Conservation (phyloP, 2,888 invertebrate genomes). For the Cremastobaeus sp. region DNA sequence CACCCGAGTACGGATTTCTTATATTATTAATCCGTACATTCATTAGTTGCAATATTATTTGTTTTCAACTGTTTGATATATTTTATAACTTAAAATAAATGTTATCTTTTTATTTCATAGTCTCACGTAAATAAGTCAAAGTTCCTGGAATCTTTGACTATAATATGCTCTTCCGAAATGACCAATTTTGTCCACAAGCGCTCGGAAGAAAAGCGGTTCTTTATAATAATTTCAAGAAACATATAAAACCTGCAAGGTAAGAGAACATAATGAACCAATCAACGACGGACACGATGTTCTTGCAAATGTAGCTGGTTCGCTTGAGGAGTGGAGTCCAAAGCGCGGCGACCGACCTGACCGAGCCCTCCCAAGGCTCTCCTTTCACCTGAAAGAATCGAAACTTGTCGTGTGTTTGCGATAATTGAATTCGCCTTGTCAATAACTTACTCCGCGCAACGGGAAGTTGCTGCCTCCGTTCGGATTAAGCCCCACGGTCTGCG, state of each 20-base stretch:
- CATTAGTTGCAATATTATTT: no score
- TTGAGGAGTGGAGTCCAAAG: conserved; percentile 22
- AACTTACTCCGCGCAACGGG: conserved; percentile 48
- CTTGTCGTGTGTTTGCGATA: background rate
- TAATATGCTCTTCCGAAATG: no score
- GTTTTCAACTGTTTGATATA: no score
- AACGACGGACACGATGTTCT: conserved; percentile 16
- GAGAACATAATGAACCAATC: conserved; percentile 36
- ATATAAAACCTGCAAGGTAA: conserved; percentile 33
- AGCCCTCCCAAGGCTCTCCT: conserved; percentile 51
- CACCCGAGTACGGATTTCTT: no score
- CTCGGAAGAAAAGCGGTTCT: no score
- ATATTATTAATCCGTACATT: no score
- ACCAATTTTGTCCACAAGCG: no score
- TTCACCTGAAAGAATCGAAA: conserved; percentile 36
- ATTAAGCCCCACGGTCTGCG: conserved; percentile 32
- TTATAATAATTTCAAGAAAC: no score
- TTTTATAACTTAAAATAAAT: no score
- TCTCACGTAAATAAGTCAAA: no score
- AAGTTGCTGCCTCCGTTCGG: conserved; percentile 43
- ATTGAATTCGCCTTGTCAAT: background rate
- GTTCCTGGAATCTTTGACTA: no score
- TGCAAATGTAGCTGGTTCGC: background rate
- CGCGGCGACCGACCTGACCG: conserved; percentile 26
- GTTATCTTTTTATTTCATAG: no score